Conservation (phyloP, 2,113 vertebrate species). For the Chloroceryle aenea region DNA sequence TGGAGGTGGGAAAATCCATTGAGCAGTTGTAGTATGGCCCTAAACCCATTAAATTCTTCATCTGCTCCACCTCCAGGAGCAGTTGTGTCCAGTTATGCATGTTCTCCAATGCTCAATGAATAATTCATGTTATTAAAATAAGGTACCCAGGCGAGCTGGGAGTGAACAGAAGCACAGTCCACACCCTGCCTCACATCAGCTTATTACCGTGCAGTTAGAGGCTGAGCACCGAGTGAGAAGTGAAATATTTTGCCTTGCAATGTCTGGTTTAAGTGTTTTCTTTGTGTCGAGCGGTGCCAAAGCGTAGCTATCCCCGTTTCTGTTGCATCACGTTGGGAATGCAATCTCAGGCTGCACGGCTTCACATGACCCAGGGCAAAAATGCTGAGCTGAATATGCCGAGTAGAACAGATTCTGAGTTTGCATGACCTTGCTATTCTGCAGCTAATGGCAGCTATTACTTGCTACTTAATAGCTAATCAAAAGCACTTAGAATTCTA, state of each 20-base stretch:
- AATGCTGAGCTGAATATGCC: not conserved
- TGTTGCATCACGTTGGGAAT: fast-evolving
- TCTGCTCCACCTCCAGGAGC: not conserved
- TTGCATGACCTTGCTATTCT: not conserved
- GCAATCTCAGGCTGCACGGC: not conserved
- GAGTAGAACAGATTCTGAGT: not conserved
- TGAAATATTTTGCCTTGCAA: not conserved
- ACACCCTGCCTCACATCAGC: not conserved
- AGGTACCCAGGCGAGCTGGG: not conserved
- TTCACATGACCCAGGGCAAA: not conserved
- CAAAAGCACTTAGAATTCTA: conserved; percentile 19
- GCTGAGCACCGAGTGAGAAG: not conserved
- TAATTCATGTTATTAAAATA: not conserved
- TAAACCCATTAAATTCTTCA: not conserved
- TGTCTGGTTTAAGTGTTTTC: not conserved
- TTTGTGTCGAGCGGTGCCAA: not conserved
- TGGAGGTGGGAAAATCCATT: not conserved
- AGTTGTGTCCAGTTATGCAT: not conserved
- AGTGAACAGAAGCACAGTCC: not conserved
- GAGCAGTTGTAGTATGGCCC: no score
- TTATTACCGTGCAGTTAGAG: not conserved
- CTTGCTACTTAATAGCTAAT: conserved; percentile 22
- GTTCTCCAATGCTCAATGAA: not conserved
- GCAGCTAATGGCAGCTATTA: conserved; percentile 32
- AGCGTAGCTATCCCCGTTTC: fast-evolving